Conservation (phyloP, 1,140 invertebrate species). For the Callitettix versicolor region DNA sequence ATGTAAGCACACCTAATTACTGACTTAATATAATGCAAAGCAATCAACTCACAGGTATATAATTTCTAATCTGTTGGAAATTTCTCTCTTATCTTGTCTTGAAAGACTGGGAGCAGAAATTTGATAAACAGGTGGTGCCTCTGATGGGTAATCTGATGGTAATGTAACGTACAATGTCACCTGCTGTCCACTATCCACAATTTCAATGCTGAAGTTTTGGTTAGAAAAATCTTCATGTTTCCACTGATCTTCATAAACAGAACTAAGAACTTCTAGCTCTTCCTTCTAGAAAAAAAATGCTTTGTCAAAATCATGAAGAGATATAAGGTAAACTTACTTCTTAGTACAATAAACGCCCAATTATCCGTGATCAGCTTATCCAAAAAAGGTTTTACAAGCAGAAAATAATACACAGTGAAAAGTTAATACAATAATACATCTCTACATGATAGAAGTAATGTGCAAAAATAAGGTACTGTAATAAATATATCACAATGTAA, state of each 20-base stretch:
- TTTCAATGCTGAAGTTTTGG: constrained; percentile 41
- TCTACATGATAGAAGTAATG: too few species aligned
- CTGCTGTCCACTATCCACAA: constrained; percentile 38
- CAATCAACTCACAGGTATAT: constrained; percentile 50
- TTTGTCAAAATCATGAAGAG: too few species aligned
- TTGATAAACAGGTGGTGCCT: constrained; percentile 54
- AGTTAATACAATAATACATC: too few species aligned
- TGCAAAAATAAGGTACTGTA: too few species aligned
- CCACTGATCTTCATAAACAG: constrained; percentile 68
- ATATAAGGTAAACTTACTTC: too few species aligned
- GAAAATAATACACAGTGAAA: too few species aligned
- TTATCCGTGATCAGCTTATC: too few species aligned
- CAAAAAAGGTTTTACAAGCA: too few species aligned
- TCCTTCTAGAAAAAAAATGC: constrained; percentile 43
- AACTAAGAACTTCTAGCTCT: constrained; percentile 59
- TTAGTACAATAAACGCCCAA: too few species aligned
- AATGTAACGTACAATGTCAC: constrained; percentile 47
- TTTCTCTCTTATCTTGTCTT: constrained; percentile 40
- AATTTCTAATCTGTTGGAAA: constrained; percentile 46
- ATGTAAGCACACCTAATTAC: too few species aligned
- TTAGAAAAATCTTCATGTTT: constrained; percentile 41
- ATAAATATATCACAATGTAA: too few species aligned
- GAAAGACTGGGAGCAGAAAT: constrained; percentile 60
- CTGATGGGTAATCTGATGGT: constrained; percentile 50
- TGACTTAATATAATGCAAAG: too few species aligned